Base-by-base conservation (phyloP, 2,113 vertebrate species). In the Chascanopsetta lugubris region DNA sequence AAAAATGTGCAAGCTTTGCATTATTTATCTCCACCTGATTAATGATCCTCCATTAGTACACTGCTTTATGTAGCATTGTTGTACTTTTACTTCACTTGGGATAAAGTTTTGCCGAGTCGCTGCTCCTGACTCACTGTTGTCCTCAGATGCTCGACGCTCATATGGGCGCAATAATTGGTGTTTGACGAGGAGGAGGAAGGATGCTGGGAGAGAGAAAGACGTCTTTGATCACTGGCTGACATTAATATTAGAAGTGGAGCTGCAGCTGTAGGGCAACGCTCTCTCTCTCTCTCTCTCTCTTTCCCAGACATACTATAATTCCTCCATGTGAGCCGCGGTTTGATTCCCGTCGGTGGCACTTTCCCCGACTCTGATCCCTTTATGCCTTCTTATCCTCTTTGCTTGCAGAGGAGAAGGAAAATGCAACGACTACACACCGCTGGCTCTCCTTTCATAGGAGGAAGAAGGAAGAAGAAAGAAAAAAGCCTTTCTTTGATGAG, bases 201-300 rank as follows among this genome's bases (percentile, higher is more conserved):
- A 46, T 17, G 32, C 47, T n/a, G n/a, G n/a, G n/a, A 55, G 6
- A 61, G n/a, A 65, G 18, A 51, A 51, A 20, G 55, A 49, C 55
- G 49, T 30, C 73, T 82, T 84, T 85, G 75, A 86, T 80, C 77
- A 67, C 53, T 61, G 65, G 61, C 65, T 61, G 71, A 80, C 79
- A 77, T 64, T 60, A 76, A 84, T 77, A 80, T 82, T 79, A 73
- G 60, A 79, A 73, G 51, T 59, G 15, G 25, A 4, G 11, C 60
- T 59, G 49, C 49, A 76, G 82, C 82, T 32, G 53, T 20, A 42
- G 61, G 85, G 63, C 72, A 53, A 73, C 57, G 47, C 43, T 54
- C 56, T 82, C 51, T 65, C n/a, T n/a, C n/a, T n/a, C n/a, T n/a
- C n/a, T n/a, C n/a, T n/a, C n/a, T n/a, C n/a, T n/a, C n/a, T n/a